Evolutionary conservation across 2,888 invertebrate species (phyloP).

Genomic region (Macrosiphum euphorbiae): DNA sequence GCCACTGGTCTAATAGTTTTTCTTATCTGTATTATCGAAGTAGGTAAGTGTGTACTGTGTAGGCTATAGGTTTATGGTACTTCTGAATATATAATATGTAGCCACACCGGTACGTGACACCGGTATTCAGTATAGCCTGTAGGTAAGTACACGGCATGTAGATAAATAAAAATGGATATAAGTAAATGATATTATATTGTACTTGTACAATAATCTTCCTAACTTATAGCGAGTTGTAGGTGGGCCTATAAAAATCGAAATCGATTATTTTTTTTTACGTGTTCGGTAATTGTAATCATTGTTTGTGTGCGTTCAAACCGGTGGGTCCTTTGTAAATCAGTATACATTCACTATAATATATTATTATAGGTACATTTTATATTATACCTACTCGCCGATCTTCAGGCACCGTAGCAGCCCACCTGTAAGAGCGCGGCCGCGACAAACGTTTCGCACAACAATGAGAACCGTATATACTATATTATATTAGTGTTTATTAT

Average conservation of each 20-base stretch:
- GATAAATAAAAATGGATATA: neutral
- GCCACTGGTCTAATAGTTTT: neutral
- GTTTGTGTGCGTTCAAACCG: neutral
- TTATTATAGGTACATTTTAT: too few relatives aligned
- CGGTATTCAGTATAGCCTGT: neutral
- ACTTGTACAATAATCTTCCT: neutral
- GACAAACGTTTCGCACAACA: conserved; percentile 23
- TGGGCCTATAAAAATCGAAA: neutral
- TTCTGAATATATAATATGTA: neutral
- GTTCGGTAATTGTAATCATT: neutral
- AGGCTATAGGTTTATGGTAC: neutral
- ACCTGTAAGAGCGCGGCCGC: neutral
- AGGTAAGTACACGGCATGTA: neutral
- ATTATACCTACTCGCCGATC: neutral
- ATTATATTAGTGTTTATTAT: neutral
- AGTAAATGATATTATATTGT: neutral
- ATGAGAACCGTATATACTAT: neutral
- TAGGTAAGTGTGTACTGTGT: neutral
- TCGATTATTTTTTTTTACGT: neutral
- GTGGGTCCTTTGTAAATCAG: too few relatives aligned
- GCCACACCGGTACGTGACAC: too few relatives aligned
- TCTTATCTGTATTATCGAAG: neutral
- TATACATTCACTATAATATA: too few relatives aligned
- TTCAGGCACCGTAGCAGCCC: neutral
- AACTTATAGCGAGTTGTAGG: too few relatives aligned